Conservation (phyloP, 2,797 vertebrate genomes). For the Phylloscopus collybita region DNA sequence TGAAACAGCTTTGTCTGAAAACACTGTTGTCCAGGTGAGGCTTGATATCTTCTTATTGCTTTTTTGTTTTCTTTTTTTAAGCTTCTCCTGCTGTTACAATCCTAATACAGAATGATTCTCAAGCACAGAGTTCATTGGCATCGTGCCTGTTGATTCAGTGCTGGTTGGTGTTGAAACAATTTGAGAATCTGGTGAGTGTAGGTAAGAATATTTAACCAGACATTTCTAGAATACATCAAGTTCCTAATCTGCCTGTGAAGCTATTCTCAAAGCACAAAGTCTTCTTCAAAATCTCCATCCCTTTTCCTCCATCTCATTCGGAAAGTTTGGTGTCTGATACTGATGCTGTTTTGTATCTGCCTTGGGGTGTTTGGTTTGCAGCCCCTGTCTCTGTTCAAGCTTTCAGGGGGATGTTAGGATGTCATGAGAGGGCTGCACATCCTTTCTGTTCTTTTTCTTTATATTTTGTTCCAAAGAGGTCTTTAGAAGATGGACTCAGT, state of each 20-base stretch:
- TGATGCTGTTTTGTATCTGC: accelerated
- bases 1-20: neutral
- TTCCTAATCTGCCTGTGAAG: neutral
- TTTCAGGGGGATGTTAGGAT: neutral
- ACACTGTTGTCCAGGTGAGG: neutral
- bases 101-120: neutral
- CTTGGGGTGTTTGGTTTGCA: neutral
- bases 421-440: neutral
- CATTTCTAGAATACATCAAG: neutral
- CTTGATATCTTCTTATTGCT: neutral
- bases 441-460: neutral
- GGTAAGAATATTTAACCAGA: neutral
- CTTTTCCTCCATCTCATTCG: neutral
- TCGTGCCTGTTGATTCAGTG: neutral
- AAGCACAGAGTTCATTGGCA: neutral
- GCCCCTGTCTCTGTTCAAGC: neutral
- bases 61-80: neutral
- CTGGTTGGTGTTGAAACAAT: neutral
- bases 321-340: neutral
- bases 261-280: neutral
- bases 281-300: neutral
- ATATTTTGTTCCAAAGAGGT: neutral
- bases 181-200: neutral
- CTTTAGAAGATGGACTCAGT: neutral
- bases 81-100: neutral